phyloP scores from a whole-genome alignment of 2,888 invertebrate genomes.

The Brenthis ino region DNA sequence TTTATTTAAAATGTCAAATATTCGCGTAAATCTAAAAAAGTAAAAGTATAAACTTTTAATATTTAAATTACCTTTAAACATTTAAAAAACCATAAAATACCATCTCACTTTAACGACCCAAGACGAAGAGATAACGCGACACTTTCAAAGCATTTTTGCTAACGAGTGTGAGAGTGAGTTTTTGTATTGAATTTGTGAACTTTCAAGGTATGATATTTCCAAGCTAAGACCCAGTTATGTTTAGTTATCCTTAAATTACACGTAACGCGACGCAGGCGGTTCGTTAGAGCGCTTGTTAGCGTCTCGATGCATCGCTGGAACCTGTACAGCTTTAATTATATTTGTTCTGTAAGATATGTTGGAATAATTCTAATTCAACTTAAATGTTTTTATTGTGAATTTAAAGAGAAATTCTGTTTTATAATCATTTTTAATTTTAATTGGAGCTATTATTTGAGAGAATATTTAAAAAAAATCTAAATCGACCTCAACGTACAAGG shows the following conservation, averaged over 20 bases:
- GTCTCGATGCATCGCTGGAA: constrained; percentile 16
- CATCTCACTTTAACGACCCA: not conserved
- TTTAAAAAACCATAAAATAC: no score
- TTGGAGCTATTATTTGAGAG: no score
- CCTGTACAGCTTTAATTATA: constrained; percentile 18
- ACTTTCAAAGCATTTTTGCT: not conserved
- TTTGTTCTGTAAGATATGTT: constrained; percentile 9
- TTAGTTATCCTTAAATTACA: constrained; percentile 17
- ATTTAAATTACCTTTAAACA: no score
- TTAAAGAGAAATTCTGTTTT: no score
- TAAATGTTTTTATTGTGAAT: not conserved
- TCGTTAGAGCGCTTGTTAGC: constrained; percentile 26
- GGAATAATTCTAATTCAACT: constrained; percentile 1
- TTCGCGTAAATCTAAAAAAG: no score
- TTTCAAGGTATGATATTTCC: constrained; percentile 10
- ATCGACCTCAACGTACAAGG: no score
- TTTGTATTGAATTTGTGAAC: constrained; percentile 15
- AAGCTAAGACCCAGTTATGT: constrained; percentile 4
- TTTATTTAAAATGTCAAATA: no score
- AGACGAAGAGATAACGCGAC: constrained; percentile 1
- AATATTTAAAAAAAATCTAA: no score
- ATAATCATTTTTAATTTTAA: no score
- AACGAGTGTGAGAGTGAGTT: constrained; percentile 14
- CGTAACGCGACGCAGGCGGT: constrained; percentile 17
- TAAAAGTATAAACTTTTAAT: no score